phyloP scores from a whole-genome alignment of 2,113 vertebrate species.

The Sylvicapra grimmia region DNA sequence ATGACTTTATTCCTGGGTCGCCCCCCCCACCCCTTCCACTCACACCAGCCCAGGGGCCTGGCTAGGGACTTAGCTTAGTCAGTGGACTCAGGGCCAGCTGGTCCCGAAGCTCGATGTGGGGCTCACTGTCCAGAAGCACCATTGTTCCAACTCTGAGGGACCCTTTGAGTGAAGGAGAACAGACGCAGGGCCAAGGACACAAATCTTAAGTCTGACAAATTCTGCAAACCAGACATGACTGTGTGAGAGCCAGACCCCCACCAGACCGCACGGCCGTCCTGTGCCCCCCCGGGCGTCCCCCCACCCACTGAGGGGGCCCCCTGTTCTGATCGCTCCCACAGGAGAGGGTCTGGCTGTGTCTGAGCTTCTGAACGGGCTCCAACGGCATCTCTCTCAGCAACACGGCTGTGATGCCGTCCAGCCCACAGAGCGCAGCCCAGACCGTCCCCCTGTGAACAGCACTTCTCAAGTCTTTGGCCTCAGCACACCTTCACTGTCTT shows the following conservation, averaged over 20 bases:
- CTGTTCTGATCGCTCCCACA: neutral
- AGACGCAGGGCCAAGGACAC: neutral
- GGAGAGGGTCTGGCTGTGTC: neutral
- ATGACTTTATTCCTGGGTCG: fast-evolving
- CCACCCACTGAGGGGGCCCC: neutral
- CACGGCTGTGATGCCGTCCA: fast-evolving
- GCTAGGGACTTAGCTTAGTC: neutral
- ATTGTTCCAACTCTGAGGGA: neutral
- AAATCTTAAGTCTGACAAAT: neutral
- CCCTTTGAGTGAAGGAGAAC: neutral
- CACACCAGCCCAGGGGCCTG: neutral
- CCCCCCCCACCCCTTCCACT: neutral
- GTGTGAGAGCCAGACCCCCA: fast-evolving
- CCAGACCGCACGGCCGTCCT: neutral
- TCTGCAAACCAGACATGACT: neutral
- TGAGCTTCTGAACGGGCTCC: fast-evolving
- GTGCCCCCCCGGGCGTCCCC: fast-evolving
- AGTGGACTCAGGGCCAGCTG: neutral
- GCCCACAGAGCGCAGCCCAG: neutral
- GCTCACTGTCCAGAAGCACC: neutral
- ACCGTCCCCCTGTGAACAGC: no score
- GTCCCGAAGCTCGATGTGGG: neutral
- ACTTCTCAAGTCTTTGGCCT: no score
- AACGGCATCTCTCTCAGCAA: fast-evolving
- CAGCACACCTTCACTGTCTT: neutral